These are phyloP conservation scores for Dasyurus viverrinus DNA, from an alignment of 2,113 vertebrate genomes.

Conservation along the genomic window DNA sequence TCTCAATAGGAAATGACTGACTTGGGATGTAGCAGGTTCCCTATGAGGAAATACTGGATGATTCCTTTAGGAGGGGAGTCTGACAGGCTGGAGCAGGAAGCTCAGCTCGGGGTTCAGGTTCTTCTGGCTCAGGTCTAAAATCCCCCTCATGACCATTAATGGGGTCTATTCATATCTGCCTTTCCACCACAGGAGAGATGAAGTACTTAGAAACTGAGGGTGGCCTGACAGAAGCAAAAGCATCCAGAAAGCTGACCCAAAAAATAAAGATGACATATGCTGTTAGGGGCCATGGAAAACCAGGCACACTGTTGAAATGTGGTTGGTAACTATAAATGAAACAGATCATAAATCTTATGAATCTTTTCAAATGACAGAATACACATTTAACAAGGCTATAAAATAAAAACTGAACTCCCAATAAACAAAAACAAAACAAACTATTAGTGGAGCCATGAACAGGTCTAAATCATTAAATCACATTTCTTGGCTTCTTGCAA, in stretches of 20 bases:
- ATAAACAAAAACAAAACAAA: neutral
- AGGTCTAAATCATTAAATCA: neutral
- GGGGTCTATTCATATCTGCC: neutral
- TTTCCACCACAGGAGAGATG: neutral
- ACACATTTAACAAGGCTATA: neutral
- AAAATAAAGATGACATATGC: neutral
- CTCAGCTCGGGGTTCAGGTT: neutral
- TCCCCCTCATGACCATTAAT: neutral
- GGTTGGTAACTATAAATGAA: neutral
- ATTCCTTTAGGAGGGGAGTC: neutral
- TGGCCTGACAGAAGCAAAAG: neutral
- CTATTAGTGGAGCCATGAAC: neutral
- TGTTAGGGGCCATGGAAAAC: neutral
- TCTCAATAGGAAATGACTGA: neutral
- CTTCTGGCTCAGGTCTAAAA: neutral
- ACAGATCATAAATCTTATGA: neutral
- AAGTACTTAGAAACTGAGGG: conserved; percentile 18
- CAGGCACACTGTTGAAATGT: neutral
- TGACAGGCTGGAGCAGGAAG: neutral
- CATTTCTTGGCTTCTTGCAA: neutral
- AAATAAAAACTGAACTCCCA: neutral
- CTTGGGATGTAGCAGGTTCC: neutral
- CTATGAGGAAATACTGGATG: neutral
- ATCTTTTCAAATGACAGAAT: neutral
- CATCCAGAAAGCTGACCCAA: neutral